A percentile compares a stretch with the other conserved stretches of the same genome.
phyloP scores from a whole-genome alignment of 2,797 vertebrate species.

The Pterois miles region DNA sequence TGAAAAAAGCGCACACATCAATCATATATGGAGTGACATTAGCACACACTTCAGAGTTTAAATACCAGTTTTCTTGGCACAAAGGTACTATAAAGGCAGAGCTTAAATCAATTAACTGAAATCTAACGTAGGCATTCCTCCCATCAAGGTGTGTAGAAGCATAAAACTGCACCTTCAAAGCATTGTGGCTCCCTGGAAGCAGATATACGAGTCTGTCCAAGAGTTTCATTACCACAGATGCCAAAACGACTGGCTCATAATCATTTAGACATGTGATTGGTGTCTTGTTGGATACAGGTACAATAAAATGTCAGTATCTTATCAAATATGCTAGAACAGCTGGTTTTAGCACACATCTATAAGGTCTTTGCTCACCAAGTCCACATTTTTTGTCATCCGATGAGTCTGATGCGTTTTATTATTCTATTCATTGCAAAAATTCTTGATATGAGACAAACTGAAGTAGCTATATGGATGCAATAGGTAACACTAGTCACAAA shows the following conservation, averaged over 20 bases:
- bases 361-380: no score
- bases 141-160: not conserved
- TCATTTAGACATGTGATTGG: not conserved
- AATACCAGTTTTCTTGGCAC: not conserved
- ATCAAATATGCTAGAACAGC: not conserved
- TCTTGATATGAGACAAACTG: no score
- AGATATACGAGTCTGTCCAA: not conserved
- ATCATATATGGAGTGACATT: not conserved
- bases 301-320: not conserved
- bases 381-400: no score
- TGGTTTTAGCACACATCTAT: not conserved
- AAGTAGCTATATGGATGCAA: no score
- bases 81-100: not conserved
- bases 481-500: no score
- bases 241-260: not conserved
- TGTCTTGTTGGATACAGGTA: not conserved
- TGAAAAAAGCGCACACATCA: not conserved
- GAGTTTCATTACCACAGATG: not conserved
- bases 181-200: not conserved
- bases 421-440: no score
- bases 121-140: not conserved
- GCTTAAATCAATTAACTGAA: slow-evolving; percentile 2
- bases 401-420: no score
- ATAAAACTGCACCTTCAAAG: not conserved
- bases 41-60: not conserved